A percentile compares a stretch with the other conserved stretches of the same genome.
These are phyloP conservation scores for Chaetura pelagica DNA, from an alignment of 2,113 vertebrate genomes.

Conservation along the genomic window DNA sequence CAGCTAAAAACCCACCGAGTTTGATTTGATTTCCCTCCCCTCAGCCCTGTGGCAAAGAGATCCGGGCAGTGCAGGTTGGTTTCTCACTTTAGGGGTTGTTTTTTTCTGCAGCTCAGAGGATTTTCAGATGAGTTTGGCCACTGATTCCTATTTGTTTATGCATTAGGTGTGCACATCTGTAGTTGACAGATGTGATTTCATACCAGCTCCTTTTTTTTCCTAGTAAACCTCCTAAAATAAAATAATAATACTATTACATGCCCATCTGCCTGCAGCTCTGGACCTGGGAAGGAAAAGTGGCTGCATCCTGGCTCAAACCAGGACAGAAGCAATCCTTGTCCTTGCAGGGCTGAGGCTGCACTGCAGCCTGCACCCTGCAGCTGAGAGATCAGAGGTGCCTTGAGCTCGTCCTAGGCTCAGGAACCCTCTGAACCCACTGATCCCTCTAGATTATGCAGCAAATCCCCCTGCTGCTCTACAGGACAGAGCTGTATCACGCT, in stretches of 20 bases:
- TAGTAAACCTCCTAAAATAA: neutral
- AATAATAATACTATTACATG: neutral
- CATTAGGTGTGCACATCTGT: neutral
- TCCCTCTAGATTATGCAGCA: neutral
- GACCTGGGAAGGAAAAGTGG: neutral
- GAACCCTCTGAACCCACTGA: neutral
- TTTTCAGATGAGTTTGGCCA: neutral
- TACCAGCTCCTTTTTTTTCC: neutral
- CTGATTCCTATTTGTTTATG: neutral
- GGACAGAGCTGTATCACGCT: neutral
- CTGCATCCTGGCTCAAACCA: too few relatives aligned
- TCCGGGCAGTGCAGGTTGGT: neutral
- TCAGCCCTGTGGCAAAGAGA: neutral
- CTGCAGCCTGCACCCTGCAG: neutral
- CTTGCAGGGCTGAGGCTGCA: neutral
- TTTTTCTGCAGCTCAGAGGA: neutral
- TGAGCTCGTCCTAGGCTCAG: neutral
- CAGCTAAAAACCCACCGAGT: conserved; percentile 8
- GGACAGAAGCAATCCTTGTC: neutral
- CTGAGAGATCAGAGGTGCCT: neutral
- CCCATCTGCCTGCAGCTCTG: neutral
- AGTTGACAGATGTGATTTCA: neutral
- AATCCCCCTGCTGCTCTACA: neutral
- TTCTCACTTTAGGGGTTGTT: neutral
- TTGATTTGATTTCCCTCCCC: neutral